Evolutionary conservation across 2,113 vertebrate species (phyloP).

Genomic region (Odontesthes bonariensis): DNA sequence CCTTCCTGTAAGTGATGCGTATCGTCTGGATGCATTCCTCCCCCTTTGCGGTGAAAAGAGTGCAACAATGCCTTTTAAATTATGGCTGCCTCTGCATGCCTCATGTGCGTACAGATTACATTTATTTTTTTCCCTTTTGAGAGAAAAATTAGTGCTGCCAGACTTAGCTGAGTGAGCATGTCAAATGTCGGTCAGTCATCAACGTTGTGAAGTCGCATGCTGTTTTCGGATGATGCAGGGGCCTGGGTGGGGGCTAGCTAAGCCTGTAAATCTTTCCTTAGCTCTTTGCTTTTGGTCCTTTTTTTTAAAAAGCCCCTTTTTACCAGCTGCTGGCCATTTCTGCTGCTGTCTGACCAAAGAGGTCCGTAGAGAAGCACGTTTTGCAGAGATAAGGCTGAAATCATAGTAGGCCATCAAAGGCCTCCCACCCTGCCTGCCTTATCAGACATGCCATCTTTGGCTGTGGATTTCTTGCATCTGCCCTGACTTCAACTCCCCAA

Average conservation of each 20-base stretch:
- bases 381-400: slow-evolving; percentile 37
- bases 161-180: slow-evolving; percentile 38
- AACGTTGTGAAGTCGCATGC: slow-evolving; percentile 51
- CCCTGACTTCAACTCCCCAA: slow-evolving; percentile 18
- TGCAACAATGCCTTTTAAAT: slow-evolving; percentile 14
- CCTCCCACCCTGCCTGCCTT: slow-evolving; percentile 50
- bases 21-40: slow-evolving; percentile 49
- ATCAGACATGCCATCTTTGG: slow-evolving; percentile 57
- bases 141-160: not conserved
- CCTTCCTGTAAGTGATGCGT: slow-evolving; percentile 67
- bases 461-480: slow-evolving; percentile 27
- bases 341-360: slow-evolving; percentile 31
- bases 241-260: slow-evolving; percentile 68
- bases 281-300: slow-evolving; percentile 59
- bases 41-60: slow-evolving; percentile 45
- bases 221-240: slow-evolving; percentile 58
- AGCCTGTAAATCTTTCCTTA: slow-evolving; percentile 70
- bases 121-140: not conserved
- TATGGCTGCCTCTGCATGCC: not conserved
- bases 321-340: slow-evolving; percentile 46
- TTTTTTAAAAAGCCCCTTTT: slow-evolving; percentile 28
- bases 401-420: slow-evolving; percentile 58
- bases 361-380: slow-evolving; percentile 27
- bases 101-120: not conserved
- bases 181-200: slow-evolving; percentile 58